Evolutionary conservation across 2,113 vertebrate genomes (phyloP).

Genomic region (Silurus meridionalis): DNA sequence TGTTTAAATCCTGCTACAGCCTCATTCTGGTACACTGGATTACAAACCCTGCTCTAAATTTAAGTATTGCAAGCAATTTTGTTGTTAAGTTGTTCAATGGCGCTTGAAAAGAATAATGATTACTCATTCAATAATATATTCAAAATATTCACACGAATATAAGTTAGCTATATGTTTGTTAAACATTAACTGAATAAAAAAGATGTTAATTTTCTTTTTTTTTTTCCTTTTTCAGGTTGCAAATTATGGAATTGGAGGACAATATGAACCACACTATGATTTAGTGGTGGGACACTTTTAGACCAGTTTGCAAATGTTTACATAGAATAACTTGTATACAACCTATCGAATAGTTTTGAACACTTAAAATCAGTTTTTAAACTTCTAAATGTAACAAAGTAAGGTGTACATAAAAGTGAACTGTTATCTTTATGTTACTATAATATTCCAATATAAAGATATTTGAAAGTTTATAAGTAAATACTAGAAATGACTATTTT

Average conservation of each 20-base stretch:
- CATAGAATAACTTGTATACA: too few species aligned
- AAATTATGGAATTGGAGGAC: conserved; percentile 64
- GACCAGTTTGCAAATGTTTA: not conserved
- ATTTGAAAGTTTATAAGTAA: too few species aligned
- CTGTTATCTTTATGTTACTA: too few species aligned
- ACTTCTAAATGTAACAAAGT: too few species aligned
- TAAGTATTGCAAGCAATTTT: not conserved
- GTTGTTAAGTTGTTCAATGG: not conserved
- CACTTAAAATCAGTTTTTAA: too few species aligned
- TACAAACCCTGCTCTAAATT: not conserved
- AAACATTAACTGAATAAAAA: too few species aligned
- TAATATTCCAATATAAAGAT: too few species aligned
- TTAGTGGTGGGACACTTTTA: conserved; percentile 49
- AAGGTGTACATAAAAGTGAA: too few species aligned
- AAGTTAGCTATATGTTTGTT: not conserved
- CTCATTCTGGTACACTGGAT: not conserved
- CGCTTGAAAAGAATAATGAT: not conserved
- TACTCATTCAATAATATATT: not conserved
- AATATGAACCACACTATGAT: conserved; percentile 61
- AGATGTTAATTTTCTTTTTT: not conserved
- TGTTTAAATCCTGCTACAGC: not conserved
- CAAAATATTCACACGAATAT: not conserved
- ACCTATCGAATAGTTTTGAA: too few species aligned
- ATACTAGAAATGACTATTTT: too few species aligned
- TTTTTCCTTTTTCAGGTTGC: conserved; percentile 47